Base-by-base conservation (phyloP, 2,113 vertebrate genomes). In the Cepphus grylle region DNA sequence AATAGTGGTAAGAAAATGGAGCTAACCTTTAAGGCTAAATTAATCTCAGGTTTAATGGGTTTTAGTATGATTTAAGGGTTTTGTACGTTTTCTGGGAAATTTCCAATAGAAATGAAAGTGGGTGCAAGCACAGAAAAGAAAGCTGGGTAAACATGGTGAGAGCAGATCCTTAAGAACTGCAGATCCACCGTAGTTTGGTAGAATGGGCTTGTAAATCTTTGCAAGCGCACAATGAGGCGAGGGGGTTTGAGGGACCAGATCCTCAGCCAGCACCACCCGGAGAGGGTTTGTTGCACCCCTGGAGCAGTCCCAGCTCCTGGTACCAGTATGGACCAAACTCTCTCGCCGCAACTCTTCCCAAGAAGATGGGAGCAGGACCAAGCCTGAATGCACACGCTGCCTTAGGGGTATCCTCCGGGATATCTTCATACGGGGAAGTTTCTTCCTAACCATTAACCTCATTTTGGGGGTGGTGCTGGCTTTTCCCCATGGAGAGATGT, bases 1-100 rank as follows among this genome's bases (percentile, higher is more conserved):
- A 97, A 97, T 95, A 96, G 93, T 93, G 91, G 93, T 95, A 97
- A 93, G 97, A 96, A 98, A 97, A 97, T 97, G 94, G 96, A 96
- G 65, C 97, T 97, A 96, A 97, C 96, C 91, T 97, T 96, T 95
- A 96, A 95, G 79, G 94, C 77, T 85, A 96, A 98, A 97, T 98
- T 98, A 97, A 97, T 97, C 94, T 96, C 76, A 56, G 83, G 79
- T 97, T 96, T 97, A 97, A 96, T 97, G 94, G 92, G 67, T 80
- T 96, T 97, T 96, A 94, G 52, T 90, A 70, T 96, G 95, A 94
- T 97, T 97, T 97, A 96, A 56, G 20, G 93, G 82, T 89, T 93
- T 97, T 90, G 90, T 94, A 69, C 83, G 21, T 80, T 97, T 93
- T 86, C 95, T 98, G 97, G 94, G 96, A 72, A 91, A 65, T 96